phyloP scores from a whole-genome alignment of 2,888 invertebrate genomes.

The Smittia aterrima region DNA sequence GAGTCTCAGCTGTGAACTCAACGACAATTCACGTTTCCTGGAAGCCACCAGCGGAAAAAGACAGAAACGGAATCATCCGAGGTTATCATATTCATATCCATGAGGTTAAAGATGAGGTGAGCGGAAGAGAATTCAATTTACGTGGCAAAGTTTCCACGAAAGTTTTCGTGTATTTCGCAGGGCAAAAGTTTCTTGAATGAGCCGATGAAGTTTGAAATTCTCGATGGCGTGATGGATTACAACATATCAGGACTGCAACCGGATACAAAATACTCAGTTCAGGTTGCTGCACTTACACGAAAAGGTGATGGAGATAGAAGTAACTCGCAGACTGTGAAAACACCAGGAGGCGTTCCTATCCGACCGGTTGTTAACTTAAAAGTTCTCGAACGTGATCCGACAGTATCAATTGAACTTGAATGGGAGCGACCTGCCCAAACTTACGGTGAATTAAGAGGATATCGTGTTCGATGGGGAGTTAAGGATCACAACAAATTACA shows the following conservation, averaged over 20 bases:
- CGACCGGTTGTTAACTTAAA: slow-evolving; percentile 77
- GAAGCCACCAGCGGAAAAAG: slow-evolving; percentile 88
- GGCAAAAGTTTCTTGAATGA: slow-evolving; percentile 73
- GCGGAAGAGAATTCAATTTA: slow-evolving; percentile 38
- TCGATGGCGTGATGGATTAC: slow-evolving; percentile 71
- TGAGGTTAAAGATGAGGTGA: slow-evolving; percentile 81
- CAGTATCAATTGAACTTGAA: slow-evolving; percentile 84
- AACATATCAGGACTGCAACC: slow-evolving; percentile 90
- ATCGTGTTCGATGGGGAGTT: slow-evolving; percentile 81
- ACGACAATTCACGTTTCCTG: slow-evolving; percentile 93
- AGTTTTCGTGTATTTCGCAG: too few relatives aligned
- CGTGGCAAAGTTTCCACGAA: too few relatives aligned
- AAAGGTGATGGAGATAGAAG: slow-evolving; percentile 96
- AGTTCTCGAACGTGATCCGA: slow-evolving; percentile 81
- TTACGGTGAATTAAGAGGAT: slow-evolving; percentile 84
- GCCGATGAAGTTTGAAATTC: slow-evolving; percentile 82
- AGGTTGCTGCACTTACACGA: slow-evolving; percentile 92
- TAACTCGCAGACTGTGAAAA: slow-evolving; percentile 78
- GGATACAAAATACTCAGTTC: slow-evolving; percentile 89
- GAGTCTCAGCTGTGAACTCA: slow-evolving; percentile 85
- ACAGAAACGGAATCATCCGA: slow-evolving; percentile 91
- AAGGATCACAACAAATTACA: slow-evolving; percentile 70
- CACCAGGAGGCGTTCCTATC: slow-evolving; percentile 90
- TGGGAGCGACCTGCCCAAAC: slow-evolving; percentile 90
- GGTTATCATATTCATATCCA: slow-evolving; percentile 97